Percentiles rank a stretch among this genome's conserved stretches.
phyloP scores from a whole-genome alignment of 2,888 invertebrate genomes.

The Melanophora roralis region DNA sequence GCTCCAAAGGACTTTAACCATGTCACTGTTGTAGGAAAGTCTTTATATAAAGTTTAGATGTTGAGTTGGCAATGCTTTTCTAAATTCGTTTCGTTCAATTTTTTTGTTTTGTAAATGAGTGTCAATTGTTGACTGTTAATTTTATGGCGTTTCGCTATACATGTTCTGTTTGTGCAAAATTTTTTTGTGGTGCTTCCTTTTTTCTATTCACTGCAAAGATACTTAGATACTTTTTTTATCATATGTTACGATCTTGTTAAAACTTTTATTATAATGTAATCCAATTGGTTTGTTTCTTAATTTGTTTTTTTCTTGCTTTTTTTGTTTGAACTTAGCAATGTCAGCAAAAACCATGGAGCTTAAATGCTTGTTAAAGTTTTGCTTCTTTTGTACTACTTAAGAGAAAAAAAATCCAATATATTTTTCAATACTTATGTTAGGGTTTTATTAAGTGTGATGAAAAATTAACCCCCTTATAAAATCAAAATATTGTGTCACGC shows the following conservation, averaged over 20 bases:
- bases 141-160: constrained; percentile 35
- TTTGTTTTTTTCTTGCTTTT: constrained; percentile 3
- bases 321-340: neutral
- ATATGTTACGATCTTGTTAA: constrained; percentile 60
- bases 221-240: constrained; percentile 22
- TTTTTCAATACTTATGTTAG: too few relatives aligned
- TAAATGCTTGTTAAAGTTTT: constrained; percentile 25
- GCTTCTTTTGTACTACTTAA: neutral
- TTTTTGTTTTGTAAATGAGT: constrained; percentile 24
- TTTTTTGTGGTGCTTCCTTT: neutral
- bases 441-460: neutral
- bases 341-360: constrained; percentile 13
- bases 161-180: constrained; percentile 19
- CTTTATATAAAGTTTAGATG: constrained; percentile 13
- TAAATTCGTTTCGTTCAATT: neutral
- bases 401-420: neutral
- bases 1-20: too few relatives aligned
- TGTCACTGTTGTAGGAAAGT: neutral
- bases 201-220: constrained; percentile 10
- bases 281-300: constrained; percentile 37
- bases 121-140: constrained; percentile 60
- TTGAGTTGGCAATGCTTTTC: constrained; percentile 23
- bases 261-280: constrained; percentile 62
- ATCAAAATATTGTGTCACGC: constrained; percentile 58
- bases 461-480: constrained; percentile 44